A percentile compares a stretch with the other conserved stretches of the same genome.
phyloP scores from a whole-genome alignment of 1,140 invertebrate species.

The Phocides pigmalion region DNA sequence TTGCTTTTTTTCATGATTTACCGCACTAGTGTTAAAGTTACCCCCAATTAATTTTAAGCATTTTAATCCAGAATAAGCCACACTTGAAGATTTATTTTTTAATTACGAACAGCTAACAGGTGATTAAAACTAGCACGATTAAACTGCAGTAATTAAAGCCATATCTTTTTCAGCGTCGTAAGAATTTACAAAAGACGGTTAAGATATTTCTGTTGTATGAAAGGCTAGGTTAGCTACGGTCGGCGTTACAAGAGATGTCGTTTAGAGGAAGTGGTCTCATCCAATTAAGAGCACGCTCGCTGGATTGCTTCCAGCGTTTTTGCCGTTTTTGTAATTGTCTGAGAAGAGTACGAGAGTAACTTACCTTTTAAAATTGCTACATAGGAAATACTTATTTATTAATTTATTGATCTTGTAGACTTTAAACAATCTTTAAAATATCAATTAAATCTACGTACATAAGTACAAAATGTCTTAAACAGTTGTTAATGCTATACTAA shows the following conservation, averaged over 20 bases:
- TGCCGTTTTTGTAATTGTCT: constrained; percentile 79
- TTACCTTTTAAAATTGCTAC: constrained; percentile 55
- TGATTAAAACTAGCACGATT: constrained; percentile 28
- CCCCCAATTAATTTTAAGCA: constrained; percentile 34
- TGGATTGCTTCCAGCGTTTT: constrained; percentile 76
- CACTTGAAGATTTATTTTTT: constrained; percentile 23
- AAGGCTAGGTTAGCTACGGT: constrained; percentile 44
- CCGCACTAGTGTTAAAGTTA: constrained; percentile 36
- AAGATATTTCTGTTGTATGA: constrained; percentile 43
- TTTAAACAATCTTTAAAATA: too few relatives aligned
- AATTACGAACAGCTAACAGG: constrained; percentile 9
- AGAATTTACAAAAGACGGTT: constrained; percentile 30
- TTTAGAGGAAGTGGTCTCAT: constrained; percentile 79
- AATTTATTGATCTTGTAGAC: too few relatives aligned
- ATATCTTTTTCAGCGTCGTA: constrained; percentile 17
- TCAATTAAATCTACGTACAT: too few relatives aligned
- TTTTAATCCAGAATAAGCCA: constrained; percentile 29
- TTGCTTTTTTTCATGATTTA: constrained; percentile 46
- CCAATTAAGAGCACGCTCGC: constrained; percentile 76
- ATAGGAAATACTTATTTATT: too few relatives aligned
- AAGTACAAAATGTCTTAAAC: too few relatives aligned
- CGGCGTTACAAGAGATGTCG: constrained; percentile 56
- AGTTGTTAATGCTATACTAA: too few relatives aligned
- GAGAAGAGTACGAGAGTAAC: too few relatives aligned
- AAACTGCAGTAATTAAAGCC: constrained; percentile 28